These are phyloP conservation scores for Scalopus aquaticus DNA, from an alignment of 2,113 vertebrate genomes.

Conservation along the genomic window DNA sequence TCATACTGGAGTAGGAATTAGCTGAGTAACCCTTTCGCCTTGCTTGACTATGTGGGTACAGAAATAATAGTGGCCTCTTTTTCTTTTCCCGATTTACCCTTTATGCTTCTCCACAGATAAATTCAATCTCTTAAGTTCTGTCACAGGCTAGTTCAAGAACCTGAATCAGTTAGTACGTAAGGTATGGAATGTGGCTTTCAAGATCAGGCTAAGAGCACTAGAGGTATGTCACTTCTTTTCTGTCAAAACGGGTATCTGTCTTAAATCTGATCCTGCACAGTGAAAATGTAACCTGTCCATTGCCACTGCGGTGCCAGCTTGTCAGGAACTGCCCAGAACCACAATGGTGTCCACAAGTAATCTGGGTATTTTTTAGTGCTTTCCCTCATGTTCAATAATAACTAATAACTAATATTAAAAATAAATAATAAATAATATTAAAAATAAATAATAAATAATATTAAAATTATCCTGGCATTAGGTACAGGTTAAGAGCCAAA, in stretches of 20 bases:
- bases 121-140: neutral
- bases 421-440: neutral
- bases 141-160: neutral
- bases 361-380: neutral
- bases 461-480: neutral
- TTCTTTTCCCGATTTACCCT: neutral
- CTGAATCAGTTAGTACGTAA: neutral
- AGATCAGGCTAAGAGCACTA: neutral
- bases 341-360: neutral
- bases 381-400: neutral
- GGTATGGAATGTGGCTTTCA: neutral
- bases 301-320: neutral
- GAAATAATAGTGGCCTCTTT: neutral
- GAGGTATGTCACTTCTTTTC: neutral
- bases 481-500: neutral
- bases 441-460: neutral
- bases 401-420: neutral
- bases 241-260: accelerated
- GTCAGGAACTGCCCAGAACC: neutral
- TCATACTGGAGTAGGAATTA: neutral
- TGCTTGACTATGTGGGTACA: neutral
- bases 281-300: neutral
- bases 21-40: neutral
- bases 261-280: neutral
- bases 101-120: neutral